Evolutionary conservation across 2,888 invertebrate genomes (phyloP).

Genomic region (Campoplex capitator): DNA sequence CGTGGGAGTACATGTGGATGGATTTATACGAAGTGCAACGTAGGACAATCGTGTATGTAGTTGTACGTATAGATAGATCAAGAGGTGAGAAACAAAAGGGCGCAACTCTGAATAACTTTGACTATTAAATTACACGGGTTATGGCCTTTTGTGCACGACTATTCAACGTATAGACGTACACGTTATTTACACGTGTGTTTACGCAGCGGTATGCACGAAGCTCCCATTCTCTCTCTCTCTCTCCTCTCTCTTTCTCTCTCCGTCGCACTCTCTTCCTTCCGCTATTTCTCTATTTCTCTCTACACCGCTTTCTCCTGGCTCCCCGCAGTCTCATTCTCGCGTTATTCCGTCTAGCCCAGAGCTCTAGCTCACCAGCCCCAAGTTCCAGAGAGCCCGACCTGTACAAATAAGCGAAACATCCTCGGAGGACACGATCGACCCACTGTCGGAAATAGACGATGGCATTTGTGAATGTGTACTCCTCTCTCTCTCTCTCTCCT

Average conservation of each 20-base stretch:
- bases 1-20: slow-evolving; percentile 43
- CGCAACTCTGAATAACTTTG: not conserved
- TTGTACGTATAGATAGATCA: not conserved
- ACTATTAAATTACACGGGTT: not conserved
- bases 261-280: not conserved
- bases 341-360: slow-evolving; percentile 40
- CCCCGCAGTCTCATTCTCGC: slow-evolving; percentile 41
- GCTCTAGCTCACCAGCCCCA: slow-evolving; percentile 49
- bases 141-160: slow-evolving; percentile 18
- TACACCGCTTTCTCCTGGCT: too few species aligned
- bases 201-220: slow-evolving; percentile 30
- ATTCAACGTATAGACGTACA: not conserved
- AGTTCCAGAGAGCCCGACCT: slow-evolving; percentile 47
- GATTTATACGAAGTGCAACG: slow-evolving; percentile 44
- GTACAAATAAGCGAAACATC: slow-evolving; percentile 49
- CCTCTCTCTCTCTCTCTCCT: too few species aligned
- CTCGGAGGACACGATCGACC: slow-evolving; percentile 24
- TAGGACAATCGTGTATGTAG: not conserved
- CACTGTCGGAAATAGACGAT: slow-evolving; percentile 51
- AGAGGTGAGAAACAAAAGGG: not conserved
- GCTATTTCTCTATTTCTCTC: not conserved
- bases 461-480: not conserved
- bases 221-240: not conserved
- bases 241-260: not conserved
- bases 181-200: slow-evolving; percentile 30